A percentile compares a stretch with the other conserved stretches of the same genome.
Evolutionary conservation across 2,888 invertebrate species (phyloP).

Genomic region (Tipula unca): DNA sequence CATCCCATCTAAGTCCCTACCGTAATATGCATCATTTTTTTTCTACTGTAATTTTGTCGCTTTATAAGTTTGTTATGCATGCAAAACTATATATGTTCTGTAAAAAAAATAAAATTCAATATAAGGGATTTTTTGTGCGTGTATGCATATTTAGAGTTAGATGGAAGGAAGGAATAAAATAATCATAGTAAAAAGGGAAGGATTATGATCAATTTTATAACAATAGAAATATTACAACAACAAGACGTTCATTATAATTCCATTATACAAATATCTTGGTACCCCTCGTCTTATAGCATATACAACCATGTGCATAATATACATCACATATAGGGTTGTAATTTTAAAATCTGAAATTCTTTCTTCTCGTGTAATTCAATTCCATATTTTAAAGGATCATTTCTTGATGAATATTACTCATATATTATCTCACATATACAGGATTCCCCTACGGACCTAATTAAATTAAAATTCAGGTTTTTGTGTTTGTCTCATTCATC

Average conservation of each 20-base stretch:
- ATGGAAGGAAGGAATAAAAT: not conserved
- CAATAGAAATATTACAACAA: not conserved
- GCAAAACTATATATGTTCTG: not conserved
- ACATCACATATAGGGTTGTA: not conserved
- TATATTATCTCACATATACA: not conserved
- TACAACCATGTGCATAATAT: too few species aligned
- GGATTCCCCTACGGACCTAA: not conserved
- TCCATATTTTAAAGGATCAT: not conserved
- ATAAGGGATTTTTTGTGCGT: not conserved
- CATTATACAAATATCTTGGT: not conserved
- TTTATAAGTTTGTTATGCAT: not conserved
- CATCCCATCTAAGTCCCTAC: not conserved
- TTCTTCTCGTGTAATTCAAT: not conserved
- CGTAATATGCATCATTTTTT: not conserved
- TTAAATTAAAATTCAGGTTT: not conserved
- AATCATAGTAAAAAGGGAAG: not conserved
- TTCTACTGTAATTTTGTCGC: not conserved
- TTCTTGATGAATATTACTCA: not conserved
- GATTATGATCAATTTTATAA: not conserved
- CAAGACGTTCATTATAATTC: not conserved
- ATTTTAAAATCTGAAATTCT: not conserved
- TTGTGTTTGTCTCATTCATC: too few species aligned
- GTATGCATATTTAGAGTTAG: not conserved
- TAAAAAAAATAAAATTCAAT: not conserved
- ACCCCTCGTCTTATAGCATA: not conserved